phyloP scores from a whole-genome alignment of 2,888 invertebrate species.

The Drosophila fungiperda region DNA sequence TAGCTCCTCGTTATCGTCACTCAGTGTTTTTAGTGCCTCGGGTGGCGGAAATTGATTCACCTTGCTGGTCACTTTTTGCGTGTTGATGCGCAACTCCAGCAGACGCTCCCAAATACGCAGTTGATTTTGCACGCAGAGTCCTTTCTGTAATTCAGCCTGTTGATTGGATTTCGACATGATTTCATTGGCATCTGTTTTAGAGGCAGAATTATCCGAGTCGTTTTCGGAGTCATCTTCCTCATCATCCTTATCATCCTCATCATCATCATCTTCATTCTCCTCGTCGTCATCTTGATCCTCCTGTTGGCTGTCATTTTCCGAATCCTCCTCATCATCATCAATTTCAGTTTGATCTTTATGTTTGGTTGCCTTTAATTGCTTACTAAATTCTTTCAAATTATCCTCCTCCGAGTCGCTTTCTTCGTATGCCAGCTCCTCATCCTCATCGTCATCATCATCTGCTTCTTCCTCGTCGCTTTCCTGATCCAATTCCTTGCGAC shows the following conservation, averaged over 20 bases:
- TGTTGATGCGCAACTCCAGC: conserved; percentile 93
- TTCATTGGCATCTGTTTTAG: conserved; percentile 34
- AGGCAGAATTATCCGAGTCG: conserved; percentile 41
- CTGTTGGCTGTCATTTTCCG: conserved; percentile 36
- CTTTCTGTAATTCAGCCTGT: conserved; percentile 87
- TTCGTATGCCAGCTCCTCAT: conserved; percentile 61
- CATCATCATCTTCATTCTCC: conserved; percentile 46
- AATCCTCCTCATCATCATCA: conserved; percentile 38
- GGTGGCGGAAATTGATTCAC: conserved; percentile 92
- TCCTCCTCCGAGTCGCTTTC: conserved; percentile 67
- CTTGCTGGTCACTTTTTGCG: conserved; percentile 92
- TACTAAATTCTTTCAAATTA: conserved; percentile 43
- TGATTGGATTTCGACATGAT: conserved; percentile 82
- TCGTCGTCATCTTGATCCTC: conserved; percentile 45
- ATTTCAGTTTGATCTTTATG: conserved; percentile 59
- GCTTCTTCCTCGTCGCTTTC: conserved; percentile 37
- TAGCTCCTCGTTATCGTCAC: conserved; percentile 86
- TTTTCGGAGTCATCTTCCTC: conserved; percentile 64
- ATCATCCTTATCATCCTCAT: conserved; percentile 55
- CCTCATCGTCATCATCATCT: conserved; percentile 68
- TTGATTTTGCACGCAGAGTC: conserved; percentile 89
- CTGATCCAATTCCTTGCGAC: conserved; percentile 86
- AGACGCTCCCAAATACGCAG: conserved; percentile 93
- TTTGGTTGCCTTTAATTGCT: conserved; percentile 34
- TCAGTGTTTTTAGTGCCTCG: conserved; percentile 85